A percentile compares a stretch with the other conserved stretches of the same genome.
phyloP scores from a whole-genome alignment of 2,113 vertebrate genomes.

The Sciurus niger region DNA sequence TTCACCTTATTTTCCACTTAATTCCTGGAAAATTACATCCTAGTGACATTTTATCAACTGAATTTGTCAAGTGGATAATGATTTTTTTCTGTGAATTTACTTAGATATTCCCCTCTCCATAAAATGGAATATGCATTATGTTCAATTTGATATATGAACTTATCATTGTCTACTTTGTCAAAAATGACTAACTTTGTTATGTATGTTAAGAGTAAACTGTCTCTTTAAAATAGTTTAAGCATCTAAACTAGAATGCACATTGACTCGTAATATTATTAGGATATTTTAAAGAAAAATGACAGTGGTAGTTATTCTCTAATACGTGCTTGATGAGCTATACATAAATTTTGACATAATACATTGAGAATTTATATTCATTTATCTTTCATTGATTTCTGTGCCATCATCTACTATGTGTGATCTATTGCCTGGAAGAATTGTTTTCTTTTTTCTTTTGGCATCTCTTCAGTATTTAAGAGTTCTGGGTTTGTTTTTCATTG shows the following conservation, averaged over 20 bases:
- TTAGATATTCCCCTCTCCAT: not conserved
- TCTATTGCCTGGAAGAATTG: constrained; percentile 12
- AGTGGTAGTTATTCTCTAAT: not conserved
- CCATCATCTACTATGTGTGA: not conserved
- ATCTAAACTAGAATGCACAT: not conserved
- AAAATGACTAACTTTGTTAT: not conserved
- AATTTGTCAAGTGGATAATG: not conserved
- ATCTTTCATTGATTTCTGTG: constrained; percentile 59
- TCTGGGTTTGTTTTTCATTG: not conserved
- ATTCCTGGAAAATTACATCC: not conserved
- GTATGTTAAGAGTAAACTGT: not conserved
- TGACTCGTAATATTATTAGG: not conserved
- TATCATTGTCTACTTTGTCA: not conserved
- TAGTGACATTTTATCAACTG: not conserved
- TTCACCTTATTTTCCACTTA: not conserved
- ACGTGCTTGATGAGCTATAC: not conserved
- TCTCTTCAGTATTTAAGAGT: constrained; percentile 23
- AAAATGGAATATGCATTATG: not conserved
- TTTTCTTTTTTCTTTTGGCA: not conserved
- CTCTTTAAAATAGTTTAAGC: not conserved
- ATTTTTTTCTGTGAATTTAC: not conserved
- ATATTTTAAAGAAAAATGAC: constrained; percentile 41
- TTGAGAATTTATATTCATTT: constrained; percentile 24
- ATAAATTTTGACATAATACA: constrained; percentile 3
- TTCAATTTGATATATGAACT: not conserved